These are phyloP conservation scores for Xerus inauris DNA, from an alignment of 2,113 vertebrate genomes.

Conservation along the genomic window DNA sequence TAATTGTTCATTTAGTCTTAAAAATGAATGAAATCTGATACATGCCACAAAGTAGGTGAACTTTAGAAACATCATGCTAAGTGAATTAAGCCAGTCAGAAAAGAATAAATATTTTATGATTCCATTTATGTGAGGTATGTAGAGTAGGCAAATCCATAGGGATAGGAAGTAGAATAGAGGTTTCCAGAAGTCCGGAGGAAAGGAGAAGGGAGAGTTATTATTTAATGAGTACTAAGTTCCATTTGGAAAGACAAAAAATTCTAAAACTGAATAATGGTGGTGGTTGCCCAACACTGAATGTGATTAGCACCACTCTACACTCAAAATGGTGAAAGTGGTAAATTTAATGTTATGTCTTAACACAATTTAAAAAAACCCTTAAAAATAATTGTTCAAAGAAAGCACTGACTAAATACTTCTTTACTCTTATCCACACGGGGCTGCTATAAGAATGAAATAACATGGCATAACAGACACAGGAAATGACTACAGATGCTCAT, in stretches of 20 bases:
- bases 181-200: too few species aligned
- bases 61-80: not conserved
- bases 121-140: not conserved
- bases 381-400: not conserved
- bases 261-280: not conserved
- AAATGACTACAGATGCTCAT: not conserved
- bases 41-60: not conserved
- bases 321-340: not conserved
- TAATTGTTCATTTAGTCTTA: not conserved
- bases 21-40: not conserved
- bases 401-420: not conserved
- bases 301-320: not conserved
- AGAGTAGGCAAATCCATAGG: not conserved
- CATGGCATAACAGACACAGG: not conserved
- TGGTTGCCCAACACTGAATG: not conserved
- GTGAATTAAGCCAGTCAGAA: not conserved
- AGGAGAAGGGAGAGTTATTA: not conserved
- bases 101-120: not conserved
- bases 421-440: not conserved
- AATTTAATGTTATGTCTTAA: not conserved
- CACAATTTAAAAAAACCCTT: not conserved
- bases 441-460: not conserved
- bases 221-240: not conserved
- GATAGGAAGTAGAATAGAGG: not conserved
- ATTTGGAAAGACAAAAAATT: not conserved